Evolutionary conservation across 2,888 invertebrate species (phyloP).

Genomic region (Xylocampa areola): DNA sequence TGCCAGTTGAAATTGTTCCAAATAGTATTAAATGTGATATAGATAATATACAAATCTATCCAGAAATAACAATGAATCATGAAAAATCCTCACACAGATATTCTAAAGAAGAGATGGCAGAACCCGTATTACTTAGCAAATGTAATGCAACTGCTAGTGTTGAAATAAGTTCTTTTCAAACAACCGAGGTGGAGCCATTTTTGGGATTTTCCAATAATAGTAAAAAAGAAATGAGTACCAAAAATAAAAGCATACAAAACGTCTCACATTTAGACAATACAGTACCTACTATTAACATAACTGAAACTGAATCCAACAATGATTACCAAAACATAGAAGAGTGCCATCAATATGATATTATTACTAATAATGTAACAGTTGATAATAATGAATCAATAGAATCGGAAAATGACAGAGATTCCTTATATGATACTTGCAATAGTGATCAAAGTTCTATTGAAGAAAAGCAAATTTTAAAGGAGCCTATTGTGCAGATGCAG

Average conservation of each 20-base stretch:
- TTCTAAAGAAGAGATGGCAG: constrained; percentile 6
- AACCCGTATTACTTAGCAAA: constrained; percentile 11
- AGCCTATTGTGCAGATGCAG: constrained; percentile 70
- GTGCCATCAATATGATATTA: constrained; percentile 5
- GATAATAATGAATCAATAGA: constrained; percentile 14
- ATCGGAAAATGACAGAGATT: constrained; percentile 60
- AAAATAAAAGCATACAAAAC: constrained; percentile 2
- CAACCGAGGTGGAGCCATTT: constrained; percentile 70
- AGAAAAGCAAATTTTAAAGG: constrained; percentile 43
- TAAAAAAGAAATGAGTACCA: constrained; percentile 3
- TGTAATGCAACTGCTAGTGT: constrained; percentile 22
- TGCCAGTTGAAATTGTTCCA: constrained; percentile 6
- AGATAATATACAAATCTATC: constrained; percentile 1
- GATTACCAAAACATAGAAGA: constrained; percentile 5
- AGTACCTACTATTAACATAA: constrained; percentile 12
- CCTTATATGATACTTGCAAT: constrained; percentile 80
- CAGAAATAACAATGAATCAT: constrained; percentile 3
- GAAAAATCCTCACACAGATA: constrained; percentile 10
- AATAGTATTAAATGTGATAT: constrained; percentile 16
- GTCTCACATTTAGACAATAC: constrained; percentile 19
- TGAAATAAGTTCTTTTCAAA: constrained; percentile 62
- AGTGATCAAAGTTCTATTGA: constrained; percentile 66
- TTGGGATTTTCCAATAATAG: constrained; percentile 65
- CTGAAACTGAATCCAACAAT: constrained; percentile 15
- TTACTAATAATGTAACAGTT: constrained; percentile 7